These are phyloP conservation scores for Oscheius sp. DNA, from an alignment of 2,888 invertebrate genomes.

Conservation along the genomic window DNA sequence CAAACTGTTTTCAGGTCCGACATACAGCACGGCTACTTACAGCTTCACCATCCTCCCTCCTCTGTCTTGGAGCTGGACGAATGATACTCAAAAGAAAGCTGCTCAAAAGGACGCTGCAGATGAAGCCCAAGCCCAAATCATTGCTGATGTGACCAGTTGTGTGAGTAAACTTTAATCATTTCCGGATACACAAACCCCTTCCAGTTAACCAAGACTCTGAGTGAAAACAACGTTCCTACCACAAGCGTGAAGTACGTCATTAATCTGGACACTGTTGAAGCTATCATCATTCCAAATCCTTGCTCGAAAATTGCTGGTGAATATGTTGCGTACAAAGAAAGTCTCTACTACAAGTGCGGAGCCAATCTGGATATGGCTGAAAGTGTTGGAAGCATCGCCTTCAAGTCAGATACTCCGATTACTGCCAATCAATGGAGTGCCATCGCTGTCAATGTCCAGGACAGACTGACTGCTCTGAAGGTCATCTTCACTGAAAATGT, in stretches of 20 bases:
- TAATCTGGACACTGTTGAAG: neutral
- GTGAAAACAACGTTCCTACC: neutral
- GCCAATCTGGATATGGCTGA: neutral
- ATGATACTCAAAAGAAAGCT: neutral
- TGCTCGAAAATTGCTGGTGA: neutral
- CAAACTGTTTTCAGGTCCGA: neutral
- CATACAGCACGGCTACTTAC: constrained; percentile 5
- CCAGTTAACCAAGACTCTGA: constrained; percentile 1
- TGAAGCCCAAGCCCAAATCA: neutral
- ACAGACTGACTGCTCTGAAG: constrained; percentile 1
- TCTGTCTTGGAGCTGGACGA: constrained; percentile 1
- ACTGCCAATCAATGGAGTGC: constrained; percentile 12
- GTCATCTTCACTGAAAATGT: constrained; percentile 15
- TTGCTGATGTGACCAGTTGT: neutral
- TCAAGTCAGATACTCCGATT: constrained; percentile 9
- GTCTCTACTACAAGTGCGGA: constrained; percentile 12
- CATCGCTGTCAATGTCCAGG: constrained; percentile 25
- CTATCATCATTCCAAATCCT: neutral
- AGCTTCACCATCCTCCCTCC: constrained; percentile 4
- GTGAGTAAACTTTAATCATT: neutral
- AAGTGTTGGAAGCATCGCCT: neutral
- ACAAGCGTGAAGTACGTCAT: constrained; percentile 8
- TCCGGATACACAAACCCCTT: neutral
- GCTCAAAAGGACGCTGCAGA: neutral
- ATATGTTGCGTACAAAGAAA: neutral